phyloP scores from a whole-genome alignment of 2,113 vertebrate genomes.

The Lucifuga dentata region DNA sequence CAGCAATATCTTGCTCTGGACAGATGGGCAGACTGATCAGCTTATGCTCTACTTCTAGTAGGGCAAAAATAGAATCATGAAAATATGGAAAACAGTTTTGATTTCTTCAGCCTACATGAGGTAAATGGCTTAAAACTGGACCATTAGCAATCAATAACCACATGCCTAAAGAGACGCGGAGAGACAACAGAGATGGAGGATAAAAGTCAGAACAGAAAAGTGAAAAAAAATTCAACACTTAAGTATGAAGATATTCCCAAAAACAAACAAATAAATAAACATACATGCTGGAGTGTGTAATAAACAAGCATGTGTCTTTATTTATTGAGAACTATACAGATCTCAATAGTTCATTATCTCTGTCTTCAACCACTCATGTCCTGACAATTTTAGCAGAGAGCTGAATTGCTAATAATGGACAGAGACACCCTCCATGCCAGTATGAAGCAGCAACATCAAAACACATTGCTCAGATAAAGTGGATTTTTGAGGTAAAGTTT shows the following conservation, averaged over 20 bases:
- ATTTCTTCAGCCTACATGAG: conserved; percentile 29
- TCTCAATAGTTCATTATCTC: too few relatives aligned
- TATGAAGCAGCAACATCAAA: conserved; percentile 11
- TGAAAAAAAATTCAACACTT: too few relatives aligned
- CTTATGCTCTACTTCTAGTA: background rate
- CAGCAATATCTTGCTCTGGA: background rate
- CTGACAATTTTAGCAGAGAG: too few relatives aligned
- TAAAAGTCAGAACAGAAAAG: conserved; percentile 1
- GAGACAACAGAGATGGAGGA: background rate
- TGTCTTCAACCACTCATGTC: too few relatives aligned
- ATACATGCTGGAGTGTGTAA: background rate
- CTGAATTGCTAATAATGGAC: background rate
- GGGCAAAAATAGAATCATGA: conserved; percentile 27
- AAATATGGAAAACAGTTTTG: conserved; percentile 19
- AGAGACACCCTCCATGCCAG: background rate
- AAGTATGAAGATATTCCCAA: too few relatives aligned
- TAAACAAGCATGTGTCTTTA: too few relatives aligned
- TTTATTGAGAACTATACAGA: too few relatives aligned
- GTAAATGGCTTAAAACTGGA: conserved; percentile 53
- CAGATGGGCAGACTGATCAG: conserved; percentile 1
- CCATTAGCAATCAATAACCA: conserved; percentile 26
- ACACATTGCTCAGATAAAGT: conserved; percentile 5
- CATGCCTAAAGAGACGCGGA: conserved; percentile 26
- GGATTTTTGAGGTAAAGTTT: conserved; percentile 12
- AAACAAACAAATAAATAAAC: conserved; percentile 7